Conservation (phyloP, 1,140 invertebrate species). For the Macrobrachium nipponense region DNA sequence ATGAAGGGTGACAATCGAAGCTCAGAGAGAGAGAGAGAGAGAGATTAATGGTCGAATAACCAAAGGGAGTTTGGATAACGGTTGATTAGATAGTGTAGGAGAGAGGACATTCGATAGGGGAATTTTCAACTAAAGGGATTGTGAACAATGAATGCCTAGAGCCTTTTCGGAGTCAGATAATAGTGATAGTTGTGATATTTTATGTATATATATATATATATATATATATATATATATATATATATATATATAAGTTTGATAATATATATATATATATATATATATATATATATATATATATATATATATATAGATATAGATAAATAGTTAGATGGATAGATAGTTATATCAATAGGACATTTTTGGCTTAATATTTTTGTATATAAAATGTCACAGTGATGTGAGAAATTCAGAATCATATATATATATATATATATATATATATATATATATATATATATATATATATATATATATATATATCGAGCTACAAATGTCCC, state of each 20-base stretch:
- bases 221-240: conserved; percentile 28
- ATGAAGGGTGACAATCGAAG: too few relatives aligned
- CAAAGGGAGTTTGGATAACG: too few relatives aligned
- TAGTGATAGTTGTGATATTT: not conserved
- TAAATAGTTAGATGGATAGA: conserved; percentile 4
- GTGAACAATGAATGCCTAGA: too few relatives aligned
- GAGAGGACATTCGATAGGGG: too few relatives aligned
- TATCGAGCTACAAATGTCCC: too few relatives aligned
- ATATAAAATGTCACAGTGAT: too few relatives aligned
- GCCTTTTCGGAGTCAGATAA: too few relatives aligned
- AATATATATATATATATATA: conserved; percentile 19
- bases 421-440: conserved; percentile 21
- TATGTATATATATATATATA: conserved; percentile 26
- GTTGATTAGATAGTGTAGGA: not conserved
- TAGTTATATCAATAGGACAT: too few relatives aligned
- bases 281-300: conserved; percentile 24
- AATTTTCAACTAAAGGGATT: too few relatives aligned
- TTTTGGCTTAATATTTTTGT: too few relatives aligned
- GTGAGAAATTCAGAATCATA: not conserved
- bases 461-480: conserved; percentile 26
- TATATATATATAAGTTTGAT: conserved; percentile 3
- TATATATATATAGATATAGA: conserved; percentile 23
- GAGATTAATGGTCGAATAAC: too few relatives aligned
- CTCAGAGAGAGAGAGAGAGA: too few relatives aligned
- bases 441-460: not conserved